Evolutionary conservation across 2,797 vertebrate genomes (phyloP).

Genomic region (Sebastes steindachneri): DNA sequence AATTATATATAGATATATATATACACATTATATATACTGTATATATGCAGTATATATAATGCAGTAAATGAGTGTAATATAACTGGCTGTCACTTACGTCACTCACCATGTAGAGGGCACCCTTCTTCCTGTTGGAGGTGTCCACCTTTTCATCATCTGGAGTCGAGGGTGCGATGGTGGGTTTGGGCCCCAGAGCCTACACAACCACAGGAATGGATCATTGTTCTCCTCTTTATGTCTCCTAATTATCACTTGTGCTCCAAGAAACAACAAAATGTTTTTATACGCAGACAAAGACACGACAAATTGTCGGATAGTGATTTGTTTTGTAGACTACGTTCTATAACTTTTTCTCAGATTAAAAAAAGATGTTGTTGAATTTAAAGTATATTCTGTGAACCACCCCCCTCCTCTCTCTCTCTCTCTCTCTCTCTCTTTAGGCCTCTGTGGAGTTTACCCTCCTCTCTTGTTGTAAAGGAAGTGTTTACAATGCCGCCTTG

Average conservation of each 20-base stretch:
- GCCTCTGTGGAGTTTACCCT: constrained; percentile 15
- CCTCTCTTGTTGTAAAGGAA: constrained; percentile 28
- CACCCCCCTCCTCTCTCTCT: too few relatives aligned
- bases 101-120: constrained; percentile 83
- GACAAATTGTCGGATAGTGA: background rate
- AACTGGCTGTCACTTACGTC: background rate
- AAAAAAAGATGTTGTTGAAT: background rate
- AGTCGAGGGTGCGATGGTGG: constrained; percentile 66
- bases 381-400: background rate
- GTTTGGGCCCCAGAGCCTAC: constrained; percentile 80
- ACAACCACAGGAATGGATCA: constrained; percentile 3
- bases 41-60: too few relatives aligned
- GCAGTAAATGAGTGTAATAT: background rate
- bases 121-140: constrained; percentile 79
- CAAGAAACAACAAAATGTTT: background rate
- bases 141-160: constrained; percentile 77
- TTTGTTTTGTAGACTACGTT: background rate
- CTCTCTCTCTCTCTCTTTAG: constrained; percentile 7
- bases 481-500: constrained; percentile 40
- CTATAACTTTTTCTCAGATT: background rate
- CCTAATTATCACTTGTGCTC: background rate
- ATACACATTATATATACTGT: too few relatives aligned
- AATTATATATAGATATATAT: too few relatives aligned
- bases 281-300: background rate
- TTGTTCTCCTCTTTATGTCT: background rate